Base-by-base conservation (phyloP, 2,113 vertebrate species). In the Numida meleagris region DNA sequence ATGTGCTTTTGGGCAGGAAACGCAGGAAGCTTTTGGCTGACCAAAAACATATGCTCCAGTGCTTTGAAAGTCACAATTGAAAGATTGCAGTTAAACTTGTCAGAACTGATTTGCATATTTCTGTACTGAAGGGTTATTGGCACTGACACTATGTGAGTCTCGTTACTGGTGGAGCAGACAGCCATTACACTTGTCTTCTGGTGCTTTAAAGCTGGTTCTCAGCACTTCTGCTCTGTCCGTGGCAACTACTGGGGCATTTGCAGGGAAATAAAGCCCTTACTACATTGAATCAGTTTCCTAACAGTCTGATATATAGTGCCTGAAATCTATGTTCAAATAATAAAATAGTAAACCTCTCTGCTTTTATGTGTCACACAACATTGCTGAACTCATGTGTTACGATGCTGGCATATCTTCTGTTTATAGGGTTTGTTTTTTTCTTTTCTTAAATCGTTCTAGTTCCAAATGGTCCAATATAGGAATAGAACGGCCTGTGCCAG, bases 201-300 rank as follows among this genome's bases (percentile, higher is more conserved):
- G 96, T 94, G 90, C 96, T 95, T 93, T 90, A 88, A 91, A 74
- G 73, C 91, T 95, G 88, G 33, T 91, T 96, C 67, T 94, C 86
- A 57, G 94, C 81, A 82, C 55, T 92, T 78, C 72, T 86, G 82
- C 83, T 93, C 80, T 88, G 92, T 86, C 89, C 40, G 2, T 55
- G 40, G 87, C 75, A 88, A 90, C 86, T 90, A 8, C 79, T 63
- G 71, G 93, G 86, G 55, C n/a, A 38, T 86, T 68, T 86, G 17
- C 9, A 21, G 42, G 70, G 68, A 70, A 85, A 75, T 82, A 78
- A 90, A 95, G 40, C 76, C 77, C 91, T 79, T 91, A 66, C 68
- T 84, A 57, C 21, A 12, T 23, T 79, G 53, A 80, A 77, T 66
- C 34, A 14, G 24, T 74, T 93, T 91, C 85, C 89, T 88, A 78